Evolutionary conservation across 2,888 invertebrate species (phyloP), one percentile per base, ranked within the genome.

Genomic region (Axea sp.): DNA sequence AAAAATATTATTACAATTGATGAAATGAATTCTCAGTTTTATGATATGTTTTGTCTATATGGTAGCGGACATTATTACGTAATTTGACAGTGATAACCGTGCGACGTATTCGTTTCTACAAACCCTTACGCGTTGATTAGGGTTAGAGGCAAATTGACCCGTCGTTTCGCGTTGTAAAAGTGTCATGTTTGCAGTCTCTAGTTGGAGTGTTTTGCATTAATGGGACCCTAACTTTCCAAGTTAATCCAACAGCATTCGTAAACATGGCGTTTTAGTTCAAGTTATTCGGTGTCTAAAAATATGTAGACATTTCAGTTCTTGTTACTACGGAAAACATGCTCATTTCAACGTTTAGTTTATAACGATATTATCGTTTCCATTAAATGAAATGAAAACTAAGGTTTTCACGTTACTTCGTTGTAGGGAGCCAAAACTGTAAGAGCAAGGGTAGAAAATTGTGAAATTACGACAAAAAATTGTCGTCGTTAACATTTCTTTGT

Each of bases 21-120:
- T 43, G 14, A 62, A 37, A 62, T 62, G 62, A 62, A 51, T 41
- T 39, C 22, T 11, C 31, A 17, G 31, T 62, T 62, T 62, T 62
- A 62, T 12, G 51, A 41, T n/a, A 1, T 14, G 22, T 30, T 47
- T 57, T 37, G 28, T 39, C 49, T 39, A 43, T 53, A 64, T 24
- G 28, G 41, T 33, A 26, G 15, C 24, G 1, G 26, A 64, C 12
- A 4, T 64, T 43, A 64, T 64, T 19, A 43, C 19, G 43, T 64
- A 53, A 64, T 64, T 64, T 53, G 26, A 43, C 33, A 43, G 39
- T 7, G 30, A 49, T 39, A 31, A 49, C 15, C n/a, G 19, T 9
- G 15, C 7, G 17, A 43, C 51, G 26, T 8, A 26, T 3, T 19
- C 53, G 24, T 53, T 53, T 45, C 11, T 19, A n/a, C 45, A 31